Base-by-base conservation (phyloP, 35 echinoderm and acorn worm species). In the Holothuria glaberrima region DNA sequence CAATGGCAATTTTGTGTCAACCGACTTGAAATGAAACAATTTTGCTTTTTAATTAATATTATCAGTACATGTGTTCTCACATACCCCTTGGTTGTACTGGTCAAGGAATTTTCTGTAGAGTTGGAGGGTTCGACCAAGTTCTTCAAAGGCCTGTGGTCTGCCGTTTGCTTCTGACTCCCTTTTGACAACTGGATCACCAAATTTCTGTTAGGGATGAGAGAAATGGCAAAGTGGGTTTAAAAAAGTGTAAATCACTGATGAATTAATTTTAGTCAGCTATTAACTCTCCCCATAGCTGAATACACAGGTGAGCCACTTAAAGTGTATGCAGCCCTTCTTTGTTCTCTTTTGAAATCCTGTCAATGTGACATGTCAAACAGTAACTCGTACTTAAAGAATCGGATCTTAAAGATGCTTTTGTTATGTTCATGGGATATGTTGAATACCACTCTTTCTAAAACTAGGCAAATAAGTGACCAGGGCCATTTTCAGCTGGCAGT, bases 131-230 rank as follows among this genome's bases (percentile, higher is more conserved):
- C 56, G 86, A 5, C 91, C 97, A 1, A 99, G 68, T 25, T 93
- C 93, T 25, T 99, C 97, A 91, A 99, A 95, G 5, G 93, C 97
- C 16, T 44, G 6, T 18, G 97, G 97, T 59, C 97, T 90, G 2
- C 85, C 84, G 0, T 58, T 19, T 19, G 62, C 57, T 86, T 99
- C 97, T 36, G 27, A 75, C 48, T 79, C 80, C 54, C 97, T 73
- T 22, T 88, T 93, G 21, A 89, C 88, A 25, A 99, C 81, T 12
- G 97, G 97, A 27, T 99, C 84, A 33, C 97, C 97, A 30, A 89
- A 17, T 95, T 99, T 99, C 93, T 97, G 73, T n/a, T 72, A 5
- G 45, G 48, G 54, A 90, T 46, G 18, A 58, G 12, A 36, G 71
- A 86, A 70, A 26, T 22, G 16, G 4, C 4, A 67, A 67, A 30